Percentiles rank a stretch among this genome's conserved stretches.
phyloP scores from a whole-genome alignment of 2,797 vertebrate genomes.

The Ptychadena robeensis region DNA sequence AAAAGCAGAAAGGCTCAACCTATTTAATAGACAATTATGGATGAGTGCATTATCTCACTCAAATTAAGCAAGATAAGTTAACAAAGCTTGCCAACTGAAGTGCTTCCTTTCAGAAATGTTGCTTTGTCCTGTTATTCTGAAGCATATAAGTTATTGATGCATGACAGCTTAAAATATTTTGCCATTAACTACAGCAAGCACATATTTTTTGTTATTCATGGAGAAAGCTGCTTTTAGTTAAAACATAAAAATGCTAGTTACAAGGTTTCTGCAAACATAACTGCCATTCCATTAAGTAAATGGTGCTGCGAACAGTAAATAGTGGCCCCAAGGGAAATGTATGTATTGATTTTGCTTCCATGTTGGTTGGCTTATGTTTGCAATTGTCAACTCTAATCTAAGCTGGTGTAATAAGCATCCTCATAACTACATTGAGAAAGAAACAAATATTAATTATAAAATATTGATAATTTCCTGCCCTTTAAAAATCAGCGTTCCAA shows the following conservation, averaged over 20 bases:
- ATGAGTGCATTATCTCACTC: slow-evolving; percentile 58
- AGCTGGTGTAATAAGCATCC: slow-evolving; percentile 79
- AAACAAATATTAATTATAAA: slow-evolving; percentile 78
- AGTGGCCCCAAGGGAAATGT: slow-evolving; percentile 82
- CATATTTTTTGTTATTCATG: slow-evolving; percentile 71
- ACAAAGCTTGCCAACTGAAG: slow-evolving; percentile 54
- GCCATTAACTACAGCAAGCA: slow-evolving; percentile 59
- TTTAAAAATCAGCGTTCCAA: slow-evolving; percentile 65
- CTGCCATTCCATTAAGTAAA: slow-evolving; percentile 85
- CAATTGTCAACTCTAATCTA: slow-evolving; percentile 86
- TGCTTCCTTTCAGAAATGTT: slow-evolving; percentile 54
- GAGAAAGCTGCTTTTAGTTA: slow-evolving; percentile 83
- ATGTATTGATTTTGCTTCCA: slow-evolving; percentile 85
- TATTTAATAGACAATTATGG: slow-evolving; percentile 58
- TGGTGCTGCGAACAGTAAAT: slow-evolving; percentile 83
- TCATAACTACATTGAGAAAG: slow-evolving; percentile 76
- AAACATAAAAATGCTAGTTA: slow-evolving; percentile 81
- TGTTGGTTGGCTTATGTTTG: slow-evolving; percentile 82
- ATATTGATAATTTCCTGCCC: slow-evolving; percentile 72
- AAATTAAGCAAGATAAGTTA: slow-evolving; percentile 61
- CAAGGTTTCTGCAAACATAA: slow-evolving; percentile 82
- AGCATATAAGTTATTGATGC: slow-evolving; percentile 58
- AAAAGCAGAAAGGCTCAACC: slow-evolving; percentile 39
- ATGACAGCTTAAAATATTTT: slow-evolving; percentile 62
- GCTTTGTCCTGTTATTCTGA: slow-evolving; percentile 56